Percentiles rank a stretch among this genome's conserved stretches.
phyloP scores from a whole-genome alignment of 2,113 vertebrate genomes.

The Meleagris gallopavo region DNA sequence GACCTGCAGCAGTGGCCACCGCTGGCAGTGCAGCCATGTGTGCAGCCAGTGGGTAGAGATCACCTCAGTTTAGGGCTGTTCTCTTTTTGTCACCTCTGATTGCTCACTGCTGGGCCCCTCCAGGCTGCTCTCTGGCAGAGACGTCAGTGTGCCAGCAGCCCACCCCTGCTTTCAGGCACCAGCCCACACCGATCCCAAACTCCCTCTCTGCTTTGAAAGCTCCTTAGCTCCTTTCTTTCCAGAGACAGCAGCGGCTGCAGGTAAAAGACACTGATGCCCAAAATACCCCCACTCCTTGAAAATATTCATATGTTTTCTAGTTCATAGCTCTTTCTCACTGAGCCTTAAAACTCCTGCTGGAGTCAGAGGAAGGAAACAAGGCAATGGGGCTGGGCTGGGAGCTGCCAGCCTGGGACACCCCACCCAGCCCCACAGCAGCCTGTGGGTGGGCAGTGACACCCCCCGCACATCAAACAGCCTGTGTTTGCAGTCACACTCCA shows the following conservation, averaged over 20 bases:
- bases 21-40: not conserved
- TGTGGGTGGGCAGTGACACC: not conserved
- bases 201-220: not conserved
- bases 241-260: not conserved
- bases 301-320: not conserved
- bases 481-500: not conserved
- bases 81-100: no score
- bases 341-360: not conserved
- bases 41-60: not conserved
- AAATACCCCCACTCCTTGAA: not conserved
- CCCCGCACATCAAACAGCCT: not conserved
- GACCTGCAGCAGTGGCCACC: not conserved
- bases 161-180: not conserved
- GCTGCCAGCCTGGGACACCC: not conserved
- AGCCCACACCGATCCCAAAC: not conserved
- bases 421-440: accelerated
- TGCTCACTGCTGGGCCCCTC: not conserved
- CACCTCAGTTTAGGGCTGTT: not conserved
- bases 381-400: not conserved
- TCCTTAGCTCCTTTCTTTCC: not conserved
- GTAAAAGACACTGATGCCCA: not conserved
- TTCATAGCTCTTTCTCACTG: not conserved
- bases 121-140: not conserved
- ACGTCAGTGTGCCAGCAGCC: not conserved
- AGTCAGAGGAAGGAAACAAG: not conserved